A percentile compares a stretch with the other conserved stretches of the same genome.
Conservation (phyloP, 2,797 vertebrate genomes). For the Myotis vivesi region DNA sequence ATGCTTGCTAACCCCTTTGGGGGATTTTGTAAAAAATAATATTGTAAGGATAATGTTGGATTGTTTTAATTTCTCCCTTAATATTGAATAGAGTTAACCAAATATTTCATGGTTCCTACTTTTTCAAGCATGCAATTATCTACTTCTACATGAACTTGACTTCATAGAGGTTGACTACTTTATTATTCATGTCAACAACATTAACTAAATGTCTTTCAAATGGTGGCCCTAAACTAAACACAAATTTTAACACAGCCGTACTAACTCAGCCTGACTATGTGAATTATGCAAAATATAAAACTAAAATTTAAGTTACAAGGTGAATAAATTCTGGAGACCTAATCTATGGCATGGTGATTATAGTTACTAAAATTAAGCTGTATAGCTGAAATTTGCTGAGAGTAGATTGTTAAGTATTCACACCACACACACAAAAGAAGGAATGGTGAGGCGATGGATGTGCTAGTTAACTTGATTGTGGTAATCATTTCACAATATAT, state of each 20-base stretch:
- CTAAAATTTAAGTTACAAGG: neutral
- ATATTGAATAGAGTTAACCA: neutral
- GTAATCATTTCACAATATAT: neutral
- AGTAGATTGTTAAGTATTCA: neutral
- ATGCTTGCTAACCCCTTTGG: neutral
- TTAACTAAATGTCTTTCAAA: neutral
- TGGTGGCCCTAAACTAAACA: neutral
- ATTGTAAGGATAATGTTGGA: neutral
- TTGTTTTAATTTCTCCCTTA: neutral
- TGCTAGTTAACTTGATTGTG: neutral
- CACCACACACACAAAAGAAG: neutral
- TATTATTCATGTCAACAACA: neutral
- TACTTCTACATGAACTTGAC: neutral
- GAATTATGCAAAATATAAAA: constrained; percentile 37
- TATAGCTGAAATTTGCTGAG: neutral
- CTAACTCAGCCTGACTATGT: neutral
- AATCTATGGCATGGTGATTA: neutral
- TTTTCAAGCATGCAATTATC: neutral
- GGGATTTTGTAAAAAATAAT: neutral
- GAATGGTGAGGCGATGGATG: neutral
- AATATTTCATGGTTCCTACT: neutral
- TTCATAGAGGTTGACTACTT: neutral
- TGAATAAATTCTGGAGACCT: neutral
- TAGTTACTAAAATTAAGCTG: neutral
- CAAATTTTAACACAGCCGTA: neutral